Evolutionary conservation across 2,888 invertebrate genomes (phyloP).

Genomic region (Diplolepis rosae): DNA sequence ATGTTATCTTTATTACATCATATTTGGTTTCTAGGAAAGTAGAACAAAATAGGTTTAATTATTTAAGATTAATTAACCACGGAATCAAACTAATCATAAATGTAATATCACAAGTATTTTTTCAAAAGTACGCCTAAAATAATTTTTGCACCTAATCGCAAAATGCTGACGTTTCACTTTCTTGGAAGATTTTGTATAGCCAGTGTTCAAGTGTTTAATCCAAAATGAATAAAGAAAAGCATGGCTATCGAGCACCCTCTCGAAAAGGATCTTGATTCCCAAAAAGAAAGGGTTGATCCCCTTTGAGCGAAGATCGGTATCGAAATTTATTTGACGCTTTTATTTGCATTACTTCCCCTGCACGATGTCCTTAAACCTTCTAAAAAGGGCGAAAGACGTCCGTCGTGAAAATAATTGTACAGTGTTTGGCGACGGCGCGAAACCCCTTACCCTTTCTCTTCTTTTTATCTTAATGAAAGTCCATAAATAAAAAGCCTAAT

Average conservation of each 20-base stretch:
- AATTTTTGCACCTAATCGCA: too few relatives aligned
- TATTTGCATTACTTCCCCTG: constrained; percentile 65
- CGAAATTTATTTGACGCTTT: constrained; percentile 71
- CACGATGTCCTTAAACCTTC: constrained; percentile 53
- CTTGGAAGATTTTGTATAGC: too few relatives aligned
- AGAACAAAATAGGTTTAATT: too few relatives aligned
- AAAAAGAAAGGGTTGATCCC: constrained; percentile 61
- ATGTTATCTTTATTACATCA: too few relatives aligned
- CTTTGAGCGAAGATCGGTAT: constrained; percentile 65
- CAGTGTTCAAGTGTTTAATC: constrained; percentile 57
- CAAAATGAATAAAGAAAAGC: constrained; percentile 58
- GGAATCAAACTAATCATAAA: too few relatives aligned
- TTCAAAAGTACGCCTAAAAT: too few relatives aligned
- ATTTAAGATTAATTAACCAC: too few relatives aligned
- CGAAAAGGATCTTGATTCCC: constrained; percentile 55
- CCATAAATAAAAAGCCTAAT: constrained; percentile 73
- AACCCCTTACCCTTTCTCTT: constrained; percentile 66
- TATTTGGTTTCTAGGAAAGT: too few relatives aligned
- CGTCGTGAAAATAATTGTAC: constrained; percentile 70
- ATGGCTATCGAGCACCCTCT: constrained; percentile 50
- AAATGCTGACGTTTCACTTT: too few relatives aligned
- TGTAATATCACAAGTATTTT: too few relatives aligned
- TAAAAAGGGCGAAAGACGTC: constrained; percentile 52
- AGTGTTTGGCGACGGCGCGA: constrained; percentile 66
- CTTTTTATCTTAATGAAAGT: constrained; percentile 72